A percentile compares a stretch with the other conserved stretches of the same genome.
phyloP scores from a whole-genome alignment of 1,140 invertebrate genomes.

The Cyclargus thomasi region DNA sequence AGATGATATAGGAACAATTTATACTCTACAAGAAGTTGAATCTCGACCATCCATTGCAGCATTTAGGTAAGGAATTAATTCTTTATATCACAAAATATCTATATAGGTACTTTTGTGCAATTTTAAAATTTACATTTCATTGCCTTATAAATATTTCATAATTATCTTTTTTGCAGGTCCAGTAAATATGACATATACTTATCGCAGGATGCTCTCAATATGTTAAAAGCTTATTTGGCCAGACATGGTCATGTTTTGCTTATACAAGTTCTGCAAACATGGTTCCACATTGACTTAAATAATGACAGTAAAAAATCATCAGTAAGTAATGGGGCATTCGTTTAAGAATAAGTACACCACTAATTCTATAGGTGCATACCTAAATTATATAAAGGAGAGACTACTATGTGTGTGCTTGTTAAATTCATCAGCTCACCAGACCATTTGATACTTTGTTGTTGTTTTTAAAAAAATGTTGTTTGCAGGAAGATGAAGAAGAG shows the following conservation, averaged over 20 bases:
- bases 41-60: conserved; percentile 77
- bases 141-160: background rate
- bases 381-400: no score
- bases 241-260: conserved; percentile 81
- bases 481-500: conserved; percentile 58
- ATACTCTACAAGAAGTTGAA: conserved; percentile 78
- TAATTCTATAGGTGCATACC: no score
- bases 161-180: conserved; percentile 56
- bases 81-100: no score
- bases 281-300: conserved; percentile 76
- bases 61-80: conserved; percentile 66
- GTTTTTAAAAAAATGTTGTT: conserved; percentile 17
- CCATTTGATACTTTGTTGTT: background rate
- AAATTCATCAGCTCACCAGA: no score
- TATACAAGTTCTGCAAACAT: conserved; percentile 80
- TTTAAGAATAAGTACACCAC: no score
- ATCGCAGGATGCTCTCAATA: conserved; percentile 78
- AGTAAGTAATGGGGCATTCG: conserved; percentile 49
- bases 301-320: conserved; percentile 64
- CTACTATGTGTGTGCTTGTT: no score
- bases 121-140: no score
- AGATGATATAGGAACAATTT: conserved; percentile 77
- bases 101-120: no score
- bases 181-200: conserved; percentile 82
- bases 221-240: conserved; percentile 78